Percentiles rank a stretch among this genome's conserved stretches.
Conservation (phyloP, 2,113 vertebrate species). For the Fulmarus glacialis region DNA sequence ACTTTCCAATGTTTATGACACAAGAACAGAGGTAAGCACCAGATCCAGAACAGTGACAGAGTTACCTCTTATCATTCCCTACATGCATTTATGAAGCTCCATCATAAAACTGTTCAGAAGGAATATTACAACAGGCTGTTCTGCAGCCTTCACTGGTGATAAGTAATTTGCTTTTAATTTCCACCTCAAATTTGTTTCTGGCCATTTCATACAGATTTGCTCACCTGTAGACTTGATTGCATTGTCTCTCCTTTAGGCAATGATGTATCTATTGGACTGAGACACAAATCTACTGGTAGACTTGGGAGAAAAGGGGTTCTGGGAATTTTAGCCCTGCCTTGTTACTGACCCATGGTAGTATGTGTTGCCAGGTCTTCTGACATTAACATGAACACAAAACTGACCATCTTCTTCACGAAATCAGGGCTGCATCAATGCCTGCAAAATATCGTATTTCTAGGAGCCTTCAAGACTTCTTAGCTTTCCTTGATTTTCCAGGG, state of each 20-base stretch:
- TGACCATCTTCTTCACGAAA: not conserved
- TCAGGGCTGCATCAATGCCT: not conserved
- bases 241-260: not conserved
- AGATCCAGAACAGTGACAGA: not conserved
- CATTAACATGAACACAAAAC: not conserved
- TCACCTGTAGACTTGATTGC: not conserved
- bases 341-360: not conserved
- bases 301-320: accelerated
- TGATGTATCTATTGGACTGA: not conserved
- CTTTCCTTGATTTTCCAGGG: not conserved
- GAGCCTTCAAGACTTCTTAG: not conserved
- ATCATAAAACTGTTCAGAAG: not conserved
- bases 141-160: not conserved
- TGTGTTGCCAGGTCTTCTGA: not conserved
- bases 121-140: not conserved
- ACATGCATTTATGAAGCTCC: not conserved
- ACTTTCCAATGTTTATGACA: not conserved
- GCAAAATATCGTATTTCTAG: not conserved
- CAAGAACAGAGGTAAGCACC: not conserved
- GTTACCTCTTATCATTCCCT: not conserved
- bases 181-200: not conserved
- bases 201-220: accelerated
- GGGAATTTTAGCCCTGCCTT: not conserved
- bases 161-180: not conserved
- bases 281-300: not conserved